Evolutionary conservation across 2,888 invertebrate species (phyloP).

Genomic region (Stenodera caucasica): DNA sequence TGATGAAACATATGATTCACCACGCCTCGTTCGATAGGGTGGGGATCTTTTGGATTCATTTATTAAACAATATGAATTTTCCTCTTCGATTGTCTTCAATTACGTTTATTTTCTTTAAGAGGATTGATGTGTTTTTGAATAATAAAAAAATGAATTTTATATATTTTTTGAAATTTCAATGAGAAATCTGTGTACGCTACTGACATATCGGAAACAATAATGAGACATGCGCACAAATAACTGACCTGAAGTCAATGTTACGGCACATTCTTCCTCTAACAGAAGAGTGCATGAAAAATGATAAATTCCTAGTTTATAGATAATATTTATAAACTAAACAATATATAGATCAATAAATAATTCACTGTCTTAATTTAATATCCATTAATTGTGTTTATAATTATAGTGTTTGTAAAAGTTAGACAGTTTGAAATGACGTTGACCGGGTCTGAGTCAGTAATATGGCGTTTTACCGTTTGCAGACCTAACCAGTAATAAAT

Average conservation of each 20-base stretch:
- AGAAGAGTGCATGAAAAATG: slow-evolving; percentile 39
- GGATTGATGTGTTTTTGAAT: background rate
- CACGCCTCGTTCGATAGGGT: slow-evolving; percentile 32
- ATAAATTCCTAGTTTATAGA: slow-evolving; percentile 38
- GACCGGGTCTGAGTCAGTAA: slow-evolving; percentile 41
- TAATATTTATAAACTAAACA: slow-evolving; percentile 20
- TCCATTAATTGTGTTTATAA: background rate
- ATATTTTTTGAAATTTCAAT: background rate
- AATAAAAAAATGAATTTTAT: background rate
- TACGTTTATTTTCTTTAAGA: background rate
- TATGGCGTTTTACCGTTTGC: slow-evolving; percentile 42
- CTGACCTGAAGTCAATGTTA: slow-evolving; percentile 43
- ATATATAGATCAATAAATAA: background rate
- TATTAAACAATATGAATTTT: background rate
- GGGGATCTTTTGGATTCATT: background rate
- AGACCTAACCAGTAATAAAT: slow-evolving; percentile 43
- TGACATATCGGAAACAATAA: slow-evolving; percentile 35
- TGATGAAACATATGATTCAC: slow-evolving; percentile 43
- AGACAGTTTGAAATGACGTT: slow-evolving; percentile 36
- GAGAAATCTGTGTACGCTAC: slow-evolving; percentile 6
- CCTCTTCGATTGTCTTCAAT: background rate
- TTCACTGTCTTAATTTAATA: background rate
- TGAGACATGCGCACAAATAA: slow-evolving; percentile 34
- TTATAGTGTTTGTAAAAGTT: background rate
- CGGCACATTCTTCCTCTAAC: slow-evolving; percentile 40